Percentiles rank a stretch among this genome's conserved stretches.
These are phyloP conservation scores for Lordiphosa fenestrarum DNA, from an alignment of 2,888 invertebrate species.

Conservation along the genomic window DNA sequence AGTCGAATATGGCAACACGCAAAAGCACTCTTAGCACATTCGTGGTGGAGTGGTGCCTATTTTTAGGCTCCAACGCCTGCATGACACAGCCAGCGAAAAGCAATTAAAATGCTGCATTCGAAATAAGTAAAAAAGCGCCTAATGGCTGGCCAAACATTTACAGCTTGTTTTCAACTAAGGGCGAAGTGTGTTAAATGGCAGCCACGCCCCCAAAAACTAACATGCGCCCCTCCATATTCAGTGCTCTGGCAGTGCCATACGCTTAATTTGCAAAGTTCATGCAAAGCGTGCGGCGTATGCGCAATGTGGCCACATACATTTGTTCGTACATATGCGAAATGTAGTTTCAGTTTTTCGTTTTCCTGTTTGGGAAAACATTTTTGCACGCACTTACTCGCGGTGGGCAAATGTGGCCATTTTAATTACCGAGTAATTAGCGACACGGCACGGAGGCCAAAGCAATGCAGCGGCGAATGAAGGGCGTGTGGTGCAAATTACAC, in stretches of 20 bases:
- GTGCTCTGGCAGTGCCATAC: slow-evolving; percentile 21
- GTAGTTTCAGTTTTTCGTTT: slow-evolving; percentile 10
- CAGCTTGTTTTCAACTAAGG: slow-evolving; percentile 62
- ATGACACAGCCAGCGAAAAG: slow-evolving; percentile 57
- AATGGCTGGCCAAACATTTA: slow-evolving; percentile 54
- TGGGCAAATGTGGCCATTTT: slow-evolving; percentile 68
- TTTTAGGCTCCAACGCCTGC: slow-evolving; percentile 59
- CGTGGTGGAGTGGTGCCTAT: slow-evolving; percentile 50
- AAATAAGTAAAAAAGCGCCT: slow-evolving; percentile 15
- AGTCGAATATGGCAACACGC: slow-evolving; percentile 73
- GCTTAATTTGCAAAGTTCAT: slow-evolving; percentile 67
- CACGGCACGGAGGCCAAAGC: slow-evolving; percentile 47
- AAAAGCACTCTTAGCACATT: slow-evolving; percentile 61
- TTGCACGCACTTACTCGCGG: slow-evolving; percentile 56
- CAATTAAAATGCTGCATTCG: slow-evolving; percentile 64
- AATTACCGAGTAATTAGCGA: slow-evolving; percentile 76
- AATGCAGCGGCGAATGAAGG: slow-evolving; percentile 23
- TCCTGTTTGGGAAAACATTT: slow-evolving; percentile 41
- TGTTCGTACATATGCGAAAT: slow-evolving; percentile 31
- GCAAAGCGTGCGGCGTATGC: slow-evolving; percentile 64
- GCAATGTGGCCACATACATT: slow-evolving; percentile 41
- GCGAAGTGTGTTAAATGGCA: slow-evolving; percentile 67
- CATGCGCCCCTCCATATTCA: not conserved
- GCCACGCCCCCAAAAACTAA: slow-evolving; percentile 47
- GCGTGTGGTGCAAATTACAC: slow-evolving; percentile 59